Evolutionary conservation across 2,113 vertebrate species (phyloP).

Genomic region (Nerophis ophidion): DNA sequence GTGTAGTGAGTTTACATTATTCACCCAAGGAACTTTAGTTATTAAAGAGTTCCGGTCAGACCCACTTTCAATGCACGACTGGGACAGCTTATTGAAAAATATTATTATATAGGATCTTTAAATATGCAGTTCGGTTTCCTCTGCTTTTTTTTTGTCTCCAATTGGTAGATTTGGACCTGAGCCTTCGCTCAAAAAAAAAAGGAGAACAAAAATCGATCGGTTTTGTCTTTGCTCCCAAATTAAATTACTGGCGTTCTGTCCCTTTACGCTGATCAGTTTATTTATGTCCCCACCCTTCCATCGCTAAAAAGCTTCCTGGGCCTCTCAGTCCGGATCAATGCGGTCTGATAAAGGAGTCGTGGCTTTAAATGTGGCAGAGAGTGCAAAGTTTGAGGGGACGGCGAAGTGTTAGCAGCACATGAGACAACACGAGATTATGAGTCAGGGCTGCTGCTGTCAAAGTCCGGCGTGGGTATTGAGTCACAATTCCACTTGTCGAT

Average conservation of each 20-base stretch:
- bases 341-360: constrained; percentile 35
- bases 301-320: constrained; percentile 48
- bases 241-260: constrained; percentile 14
- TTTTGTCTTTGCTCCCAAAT: constrained; percentile 21
- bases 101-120: too few relatives aligned
- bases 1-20: too few relatives aligned
- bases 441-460: constrained; percentile 16
- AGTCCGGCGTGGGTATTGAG: too few relatives aligned
- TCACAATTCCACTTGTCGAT: too few relatives aligned
- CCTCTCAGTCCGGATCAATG: constrained; percentile 50
- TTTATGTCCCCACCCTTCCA: constrained; percentile 10
- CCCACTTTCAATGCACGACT: too few relatives aligned
- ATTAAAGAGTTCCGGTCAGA: too few relatives aligned
- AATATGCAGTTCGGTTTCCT: too few relatives aligned
- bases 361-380: constrained; percentile 26
- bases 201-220: constrained; percentile 14
- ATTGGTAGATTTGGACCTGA: constrained; percentile 1
- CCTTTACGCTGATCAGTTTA: constrained; percentile 26
- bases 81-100: too few relatives aligned
- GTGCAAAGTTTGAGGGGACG: constrained; percentile 1
- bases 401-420: not conserved
- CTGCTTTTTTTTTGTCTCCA: too few relatives aligned
- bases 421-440: too few relatives aligned
- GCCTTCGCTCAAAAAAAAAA: not conserved
- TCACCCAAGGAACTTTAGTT: too few relatives aligned